phyloP scores from a whole-genome alignment of 2,888 invertebrate species.

The Papilio protenor region DNA sequence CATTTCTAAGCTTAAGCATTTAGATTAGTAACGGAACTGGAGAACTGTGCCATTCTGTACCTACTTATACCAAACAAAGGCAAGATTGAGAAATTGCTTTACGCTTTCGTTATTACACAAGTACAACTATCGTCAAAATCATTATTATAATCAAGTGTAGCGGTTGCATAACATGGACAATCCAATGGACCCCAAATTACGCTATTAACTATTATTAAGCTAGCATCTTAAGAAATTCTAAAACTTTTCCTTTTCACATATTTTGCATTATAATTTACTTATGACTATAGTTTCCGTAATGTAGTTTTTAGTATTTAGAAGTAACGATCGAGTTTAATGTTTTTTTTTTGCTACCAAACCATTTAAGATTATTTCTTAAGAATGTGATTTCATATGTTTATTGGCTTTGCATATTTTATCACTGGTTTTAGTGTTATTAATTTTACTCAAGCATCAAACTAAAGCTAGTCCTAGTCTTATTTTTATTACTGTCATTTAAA shows the following conservation, averaged over 20 bases:
- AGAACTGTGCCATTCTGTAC: slow-evolving; percentile 26
- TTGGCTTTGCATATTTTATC: not conserved
- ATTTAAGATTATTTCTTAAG: not conserved
- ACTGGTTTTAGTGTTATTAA: not conserved
- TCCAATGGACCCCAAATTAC: slow-evolving; percentile 13
- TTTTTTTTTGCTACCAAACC: not conserved
- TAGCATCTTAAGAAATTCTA: not conserved
- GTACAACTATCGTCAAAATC: slow-evolving; percentile 25
- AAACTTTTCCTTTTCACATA: not conserved
- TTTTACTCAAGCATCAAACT: not conserved
- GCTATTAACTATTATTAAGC: not conserved
- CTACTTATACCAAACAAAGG: slow-evolving; percentile 36
- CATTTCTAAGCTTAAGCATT: not conserved
- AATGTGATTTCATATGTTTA: not conserved
- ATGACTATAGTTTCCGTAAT: not conserved
- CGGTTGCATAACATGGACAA: slow-evolving; percentile 24
- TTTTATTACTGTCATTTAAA: not conserved
- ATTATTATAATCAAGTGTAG: slow-evolving; percentile 24
- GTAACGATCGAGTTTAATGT: not conserved
- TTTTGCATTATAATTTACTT: not conserved
- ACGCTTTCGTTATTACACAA: slow-evolving; percentile 42
- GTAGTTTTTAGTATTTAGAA: not conserved
- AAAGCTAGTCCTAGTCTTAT: not conserved
- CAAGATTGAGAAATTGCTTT: slow-evolving; percentile 37
- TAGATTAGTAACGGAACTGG: slow-evolving; percentile 12